Evolutionary conservation across 2,888 invertebrate species (phyloP).

Genomic region (Galerucella nymphaeae): DNA sequence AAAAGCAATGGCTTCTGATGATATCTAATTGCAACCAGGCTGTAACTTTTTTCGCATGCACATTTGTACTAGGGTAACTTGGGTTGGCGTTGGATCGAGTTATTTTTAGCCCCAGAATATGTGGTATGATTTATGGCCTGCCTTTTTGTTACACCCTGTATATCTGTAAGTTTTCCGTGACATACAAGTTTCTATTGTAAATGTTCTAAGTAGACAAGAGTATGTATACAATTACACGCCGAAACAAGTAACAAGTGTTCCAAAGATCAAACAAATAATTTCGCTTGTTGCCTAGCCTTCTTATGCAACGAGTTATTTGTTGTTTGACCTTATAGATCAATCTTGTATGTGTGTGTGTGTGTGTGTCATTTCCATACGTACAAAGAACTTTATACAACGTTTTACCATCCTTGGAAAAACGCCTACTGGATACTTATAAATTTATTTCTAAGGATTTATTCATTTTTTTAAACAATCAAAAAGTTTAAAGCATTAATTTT

Average conservation of each 20-base stretch:
- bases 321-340: constrained; percentile 24
- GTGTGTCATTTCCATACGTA: constrained; percentile 19
- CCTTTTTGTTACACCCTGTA: too few relatives aligned
- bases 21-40: too few relatives aligned
- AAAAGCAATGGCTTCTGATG: too few relatives aligned
- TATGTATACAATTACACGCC: constrained; percentile 1
- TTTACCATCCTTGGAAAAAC: constrained; percentile 8
- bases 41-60: too few relatives aligned
- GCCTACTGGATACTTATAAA: not conserved
- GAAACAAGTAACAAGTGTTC: constrained; percentile 20
- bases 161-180: not conserved
- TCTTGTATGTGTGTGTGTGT: not conserved
- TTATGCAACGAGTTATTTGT: constrained; percentile 19
- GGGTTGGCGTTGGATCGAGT: too few relatives aligned
- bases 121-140: too few relatives aligned
- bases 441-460: not conserved
- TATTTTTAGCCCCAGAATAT: too few relatives aligned
- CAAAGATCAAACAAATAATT: constrained; percentile 23
- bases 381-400: constrained; percentile 9
- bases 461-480: too few relatives aligned
- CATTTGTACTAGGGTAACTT: too few relatives aligned
- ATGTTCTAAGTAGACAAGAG: not conserved
- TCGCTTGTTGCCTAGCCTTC: constrained; percentile 21
- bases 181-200: not conserved
- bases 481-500: too few relatives aligned